These are phyloP conservation scores for Microctonus aethiopoides DNA, from an alignment of 2,888 invertebrate species.

Conservation along the genomic window DNA sequence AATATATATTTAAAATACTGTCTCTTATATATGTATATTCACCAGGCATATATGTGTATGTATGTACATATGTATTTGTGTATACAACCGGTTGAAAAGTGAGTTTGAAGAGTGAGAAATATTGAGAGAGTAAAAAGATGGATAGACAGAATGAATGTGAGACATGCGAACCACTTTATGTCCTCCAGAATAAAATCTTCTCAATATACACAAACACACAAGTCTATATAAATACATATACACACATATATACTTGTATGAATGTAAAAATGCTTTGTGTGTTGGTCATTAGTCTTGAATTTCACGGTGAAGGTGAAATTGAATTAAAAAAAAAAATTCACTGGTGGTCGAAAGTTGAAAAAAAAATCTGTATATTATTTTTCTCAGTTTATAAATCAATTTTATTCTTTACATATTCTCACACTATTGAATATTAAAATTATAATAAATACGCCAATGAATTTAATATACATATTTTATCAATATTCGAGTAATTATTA, in stretches of 20 bases:
- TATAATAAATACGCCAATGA: too few species aligned
- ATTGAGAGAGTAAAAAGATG: background rate
- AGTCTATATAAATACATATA: background rate
- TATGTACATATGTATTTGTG: slow-evolving; percentile 6
- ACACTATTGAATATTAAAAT: too few species aligned
- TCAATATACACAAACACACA: background rate
- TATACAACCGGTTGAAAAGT: slow-evolving; percentile 24
- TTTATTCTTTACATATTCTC: too few species aligned
- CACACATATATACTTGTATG: background rate
- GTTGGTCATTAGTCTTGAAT: background rate
- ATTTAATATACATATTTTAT: too few species aligned
- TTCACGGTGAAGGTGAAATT: background rate
- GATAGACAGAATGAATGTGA: background rate
- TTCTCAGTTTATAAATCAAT: too few species aligned
- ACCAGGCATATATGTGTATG: background rate
- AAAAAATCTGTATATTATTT: too few species aligned
- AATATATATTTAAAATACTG: too few species aligned
- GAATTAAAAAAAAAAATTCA: background rate
- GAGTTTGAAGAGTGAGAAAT: slow-evolving; percentile 1
- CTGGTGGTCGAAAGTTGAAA: background rate
- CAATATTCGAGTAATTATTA: too few species aligned
- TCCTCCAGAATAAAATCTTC: background rate
- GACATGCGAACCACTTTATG: background rate
- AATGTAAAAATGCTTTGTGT: background rate
- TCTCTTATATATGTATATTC: too few species aligned